These are phyloP conservation scores for Myiozetetes cayanensis DNA, from an alignment of 2,113 vertebrate species.

Conservation along the genomic window DNA sequence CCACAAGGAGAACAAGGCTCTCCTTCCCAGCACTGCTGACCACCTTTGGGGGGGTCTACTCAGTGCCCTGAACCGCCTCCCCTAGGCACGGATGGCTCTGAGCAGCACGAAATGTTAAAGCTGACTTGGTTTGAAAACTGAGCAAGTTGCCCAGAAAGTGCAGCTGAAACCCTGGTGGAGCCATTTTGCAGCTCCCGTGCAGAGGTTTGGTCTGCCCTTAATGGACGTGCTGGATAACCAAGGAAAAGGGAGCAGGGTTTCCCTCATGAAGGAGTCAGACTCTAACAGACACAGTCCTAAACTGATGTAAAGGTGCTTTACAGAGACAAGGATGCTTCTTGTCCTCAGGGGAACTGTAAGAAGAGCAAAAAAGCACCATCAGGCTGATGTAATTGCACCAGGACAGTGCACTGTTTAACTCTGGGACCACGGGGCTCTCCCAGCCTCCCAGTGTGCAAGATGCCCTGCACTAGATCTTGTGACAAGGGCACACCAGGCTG, in stretches of 20 bases:
- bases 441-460: neutral
- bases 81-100: neutral
- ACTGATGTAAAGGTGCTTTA: neutral
- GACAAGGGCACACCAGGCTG: neutral
- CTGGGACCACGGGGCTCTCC: neutral
- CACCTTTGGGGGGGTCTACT: too few species aligned
- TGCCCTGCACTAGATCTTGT: neutral
- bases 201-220: neutral
- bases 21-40: neutral
- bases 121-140: neutral
- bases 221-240: neutral
- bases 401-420: neutral
- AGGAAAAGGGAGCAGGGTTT: neutral
- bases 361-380: neutral
- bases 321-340: neutral
- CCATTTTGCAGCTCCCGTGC: constrained; percentile 4
- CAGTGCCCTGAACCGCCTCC: neutral
- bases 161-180: neutral
- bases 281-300: neutral
- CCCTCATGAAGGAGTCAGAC: neutral
- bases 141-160: neutral
- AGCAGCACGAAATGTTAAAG: neutral
- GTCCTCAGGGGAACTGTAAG: neutral
- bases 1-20: neutral
- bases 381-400: neutral